Evolutionary conservation across 2,888 invertebrate species (phyloP), one percentile per base, ranked within the genome.

Genomic region (Rugalucina vietnamica): DNA sequence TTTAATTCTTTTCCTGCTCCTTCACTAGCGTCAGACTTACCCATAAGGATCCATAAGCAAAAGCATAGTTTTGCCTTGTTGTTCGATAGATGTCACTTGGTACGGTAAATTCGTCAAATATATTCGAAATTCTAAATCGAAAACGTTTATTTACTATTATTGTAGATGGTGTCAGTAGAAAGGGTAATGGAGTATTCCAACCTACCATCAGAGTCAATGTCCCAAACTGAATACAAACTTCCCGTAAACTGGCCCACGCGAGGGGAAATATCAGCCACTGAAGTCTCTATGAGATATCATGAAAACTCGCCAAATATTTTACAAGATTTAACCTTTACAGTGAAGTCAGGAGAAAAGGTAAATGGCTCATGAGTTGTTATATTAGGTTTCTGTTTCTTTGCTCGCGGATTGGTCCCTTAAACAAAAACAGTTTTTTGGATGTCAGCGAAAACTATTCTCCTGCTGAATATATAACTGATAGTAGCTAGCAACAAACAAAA

Each of bases 151-250:
- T 12, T 43, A 43, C 43, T 12, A 18, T 43, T 43, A 43, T 85
- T 79, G 0, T 81, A 94, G 95, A 95, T 95, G 95, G 94, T 95
- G 34, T 94, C 81, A 4, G 98, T 99, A 0, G 99, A 99, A 95
- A 96, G 98, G 75, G 96, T 98, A 2, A 94, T 97, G 34, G 97
- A 98, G 93, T 98, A 97, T 94, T 96, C 97, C 0, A 95, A 96
- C 29, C 94, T 98, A 39, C 96, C 97, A 0, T 96, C 96, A 71
- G 98, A 98, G 94, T 96, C 96, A 0, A 96, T 96, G 0, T 95
- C 96, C 29, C 96, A 96, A 24, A 96, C 50, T 50, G 21, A 21
- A 36, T 18, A 69, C 21, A 29, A 36, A 29, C 69, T 21, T 34
- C 69, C 69, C 18, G 32, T 4, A 18, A 27, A 69, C 8, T 69